A percentile compares a stretch with the other conserved stretches of the same genome.
Evolutionary conservation across 2,797 vertebrate species (phyloP).

Genomic region (Eurystomus glaucurus): DNA sequence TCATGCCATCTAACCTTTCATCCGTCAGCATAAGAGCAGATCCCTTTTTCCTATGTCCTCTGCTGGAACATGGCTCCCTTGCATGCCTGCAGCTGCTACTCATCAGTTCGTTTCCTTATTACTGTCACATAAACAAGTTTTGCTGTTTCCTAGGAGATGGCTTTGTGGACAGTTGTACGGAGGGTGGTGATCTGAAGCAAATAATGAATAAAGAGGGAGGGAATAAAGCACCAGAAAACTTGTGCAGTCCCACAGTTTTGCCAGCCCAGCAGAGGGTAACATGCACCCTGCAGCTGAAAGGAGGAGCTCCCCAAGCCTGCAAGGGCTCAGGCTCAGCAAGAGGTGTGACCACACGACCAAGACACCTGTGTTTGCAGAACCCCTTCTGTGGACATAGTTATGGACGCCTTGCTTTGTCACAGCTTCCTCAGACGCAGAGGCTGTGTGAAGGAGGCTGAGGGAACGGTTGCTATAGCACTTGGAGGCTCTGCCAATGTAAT

Average conservation of each 20-base stretch:
- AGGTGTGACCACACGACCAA: fast-evolving
- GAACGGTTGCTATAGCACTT: neutral
- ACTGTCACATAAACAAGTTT: slow-evolving; percentile 40
- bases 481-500: neutral
- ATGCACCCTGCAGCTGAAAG: neutral
- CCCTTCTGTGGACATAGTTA: neutral
- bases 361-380: slow-evolving; percentile 25
- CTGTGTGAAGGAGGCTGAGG: neutral
- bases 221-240: slow-evolving; percentile 11
- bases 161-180: neutral
- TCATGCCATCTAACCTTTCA: neutral
- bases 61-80: neutral
- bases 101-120: neutral
- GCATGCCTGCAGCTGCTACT: neutral
- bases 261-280: neutral
- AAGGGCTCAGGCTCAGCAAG: neutral
- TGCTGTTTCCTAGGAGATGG: slow-evolving; percentile 49
- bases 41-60: neutral
- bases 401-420: neutral
- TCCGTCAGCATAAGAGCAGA: neutral
- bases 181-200: neutral
- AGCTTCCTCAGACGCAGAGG: neutral
- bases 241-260: neutral
- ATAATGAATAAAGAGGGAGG: neutral
- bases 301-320: neutral